Conservation (phyloP, 2,113 vertebrate genomes). For the Daboia siamensis region DNA sequence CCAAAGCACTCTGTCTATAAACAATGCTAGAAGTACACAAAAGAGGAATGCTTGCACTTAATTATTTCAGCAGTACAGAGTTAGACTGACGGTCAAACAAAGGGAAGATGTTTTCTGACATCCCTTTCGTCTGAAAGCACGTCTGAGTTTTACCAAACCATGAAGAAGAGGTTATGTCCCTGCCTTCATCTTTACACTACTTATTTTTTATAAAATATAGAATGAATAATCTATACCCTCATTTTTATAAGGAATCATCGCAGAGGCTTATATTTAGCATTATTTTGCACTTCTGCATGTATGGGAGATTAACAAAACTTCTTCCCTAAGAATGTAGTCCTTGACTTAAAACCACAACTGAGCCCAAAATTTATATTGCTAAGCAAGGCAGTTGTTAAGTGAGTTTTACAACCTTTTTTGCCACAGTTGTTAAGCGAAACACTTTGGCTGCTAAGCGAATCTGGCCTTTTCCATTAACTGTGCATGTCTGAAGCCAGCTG, state of each 20-base stretch:
- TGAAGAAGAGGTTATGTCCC: not conserved
- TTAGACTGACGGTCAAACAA: not conserved
- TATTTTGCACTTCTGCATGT: not conserved
- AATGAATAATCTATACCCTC: not conserved
- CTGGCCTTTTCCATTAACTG: not conserved
- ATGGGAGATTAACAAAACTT: not conserved
- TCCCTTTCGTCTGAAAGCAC: not conserved
- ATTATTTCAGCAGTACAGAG: not conserved
- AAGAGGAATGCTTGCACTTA: not conserved
- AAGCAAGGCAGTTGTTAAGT: not conserved
- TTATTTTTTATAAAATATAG: not conserved
- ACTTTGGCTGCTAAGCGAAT: not conserved
- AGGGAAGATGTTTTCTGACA: not conserved
- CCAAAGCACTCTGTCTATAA: not conserved
- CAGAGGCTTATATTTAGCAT: slow-evolving; percentile 15
- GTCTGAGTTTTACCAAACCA: not conserved
- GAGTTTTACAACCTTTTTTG: not conserved
- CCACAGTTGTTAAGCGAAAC: not conserved
- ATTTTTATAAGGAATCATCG: slow-evolving; percentile 23
- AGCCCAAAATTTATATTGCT: not conserved
- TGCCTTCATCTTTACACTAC: not conserved
- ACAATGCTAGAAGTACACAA: not conserved
- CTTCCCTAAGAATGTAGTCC: not conserved
- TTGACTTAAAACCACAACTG: not conserved
- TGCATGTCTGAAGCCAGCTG: not conserved